Evolutionary conservation across 1,140 invertebrate species (phyloP).

Genomic region (Anastrepha ludens): DNA sequence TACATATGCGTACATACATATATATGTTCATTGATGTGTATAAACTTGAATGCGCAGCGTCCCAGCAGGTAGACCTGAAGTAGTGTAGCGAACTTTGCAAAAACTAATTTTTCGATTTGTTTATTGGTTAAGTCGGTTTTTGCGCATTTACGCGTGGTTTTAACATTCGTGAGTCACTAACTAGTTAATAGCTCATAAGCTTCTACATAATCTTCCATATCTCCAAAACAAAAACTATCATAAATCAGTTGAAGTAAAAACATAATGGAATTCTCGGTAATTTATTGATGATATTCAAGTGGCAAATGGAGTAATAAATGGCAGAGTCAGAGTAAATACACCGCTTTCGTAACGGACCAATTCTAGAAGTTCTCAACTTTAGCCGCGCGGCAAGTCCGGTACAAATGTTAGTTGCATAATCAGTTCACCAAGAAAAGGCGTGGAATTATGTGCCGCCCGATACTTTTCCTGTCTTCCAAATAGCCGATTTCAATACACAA

Average conservation of each 20-base stretch:
- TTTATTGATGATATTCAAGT: no score
- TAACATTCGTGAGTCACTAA: conserved; percentile 3
- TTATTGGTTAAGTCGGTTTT: background rate
- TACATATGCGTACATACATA: background rate
- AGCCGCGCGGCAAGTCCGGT: no score
- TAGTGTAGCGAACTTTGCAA: background rate
- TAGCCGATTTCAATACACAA: no score
- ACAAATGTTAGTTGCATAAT: no score
- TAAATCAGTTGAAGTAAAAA: conserved; percentile 1
- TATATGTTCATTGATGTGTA: no score
- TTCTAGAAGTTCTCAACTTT: no score
- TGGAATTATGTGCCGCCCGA: no score
- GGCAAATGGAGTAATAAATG: no score
- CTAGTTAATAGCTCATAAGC: background rate
- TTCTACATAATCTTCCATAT: background rate
- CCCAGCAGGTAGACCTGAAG: background rate
- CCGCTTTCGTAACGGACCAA: no score
- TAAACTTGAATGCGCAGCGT: background rate
- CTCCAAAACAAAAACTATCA: background rate
- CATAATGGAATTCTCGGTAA: background rate
- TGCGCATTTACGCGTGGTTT: background rate
- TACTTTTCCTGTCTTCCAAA: no score
- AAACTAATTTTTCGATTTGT: background rate
- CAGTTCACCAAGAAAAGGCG: no score
- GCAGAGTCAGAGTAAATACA: no score